Percentiles rank a stretch among this genome's conserved stretches.
phyloP scores from a whole-genome alignment of 1,140 invertebrate species.

The Drosophila tsacasi region DNA sequence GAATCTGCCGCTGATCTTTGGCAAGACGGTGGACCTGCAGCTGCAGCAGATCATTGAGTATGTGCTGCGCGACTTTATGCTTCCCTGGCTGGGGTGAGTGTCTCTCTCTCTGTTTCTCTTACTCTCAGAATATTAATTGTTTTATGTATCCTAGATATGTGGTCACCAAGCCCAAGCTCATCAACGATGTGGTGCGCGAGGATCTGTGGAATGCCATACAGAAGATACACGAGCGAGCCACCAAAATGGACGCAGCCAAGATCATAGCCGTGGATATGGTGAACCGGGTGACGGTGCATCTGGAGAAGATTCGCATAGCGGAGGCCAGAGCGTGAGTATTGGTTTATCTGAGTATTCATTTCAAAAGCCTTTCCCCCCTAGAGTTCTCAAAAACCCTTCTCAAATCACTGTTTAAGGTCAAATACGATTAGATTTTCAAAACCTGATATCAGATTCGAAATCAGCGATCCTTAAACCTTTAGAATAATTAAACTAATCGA shows the following conservation, averaged over 20 bases:
- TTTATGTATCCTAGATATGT: slow-evolving; percentile 60
- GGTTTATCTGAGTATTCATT: no score
- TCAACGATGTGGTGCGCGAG: slow-evolving; percentile 90
- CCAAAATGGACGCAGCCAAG: slow-evolving; percentile 92
- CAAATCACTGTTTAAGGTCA: neutral
- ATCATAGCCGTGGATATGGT: slow-evolving; percentile 93
- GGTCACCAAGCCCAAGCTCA: slow-evolving; percentile 86
- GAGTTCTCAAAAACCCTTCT: no score
- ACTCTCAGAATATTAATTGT: neutral
- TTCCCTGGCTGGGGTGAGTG: slow-evolving; percentile 89
- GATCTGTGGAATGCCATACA: slow-evolving; percentile 93
- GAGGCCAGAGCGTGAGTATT: slow-evolving; percentile 89
- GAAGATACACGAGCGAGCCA: slow-evolving; percentile 90
- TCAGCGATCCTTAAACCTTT: no score
- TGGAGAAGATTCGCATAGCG: slow-evolving; percentile 93
- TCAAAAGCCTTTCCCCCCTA: no score
- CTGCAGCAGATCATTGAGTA: slow-evolving; percentile 93
- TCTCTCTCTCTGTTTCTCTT: no score
- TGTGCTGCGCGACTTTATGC: slow-evolving; percentile 91
- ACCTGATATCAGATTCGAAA: no score
- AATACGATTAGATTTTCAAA: neutral
- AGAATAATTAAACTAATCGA: no score
- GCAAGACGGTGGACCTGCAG: slow-evolving; percentile 92
- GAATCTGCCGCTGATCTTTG: slow-evolving; percentile 90
- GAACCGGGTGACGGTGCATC: slow-evolving; percentile 90